A percentile compares a stretch with the other conserved stretches of the same genome.
phyloP scores from a whole-genome alignment of 2,113 vertebrate genomes.

The Macaca fascicularis region DNA sequence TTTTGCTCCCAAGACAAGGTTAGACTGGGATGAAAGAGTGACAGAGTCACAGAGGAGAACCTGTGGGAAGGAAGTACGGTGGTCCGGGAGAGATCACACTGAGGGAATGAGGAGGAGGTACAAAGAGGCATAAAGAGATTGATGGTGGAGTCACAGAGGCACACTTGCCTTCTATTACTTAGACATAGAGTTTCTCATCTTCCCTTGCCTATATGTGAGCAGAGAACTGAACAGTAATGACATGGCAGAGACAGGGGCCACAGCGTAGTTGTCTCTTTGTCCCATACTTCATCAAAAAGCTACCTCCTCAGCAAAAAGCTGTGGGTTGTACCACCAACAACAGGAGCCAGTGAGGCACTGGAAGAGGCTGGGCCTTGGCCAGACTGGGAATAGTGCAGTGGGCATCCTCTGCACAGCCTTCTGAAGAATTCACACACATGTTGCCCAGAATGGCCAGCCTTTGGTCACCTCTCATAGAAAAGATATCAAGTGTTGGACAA shows the following conservation, averaged over 20 bases:
- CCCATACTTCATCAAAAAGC: not conserved
- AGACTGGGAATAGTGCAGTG: not conserved
- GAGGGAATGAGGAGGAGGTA: rapidly evolving
- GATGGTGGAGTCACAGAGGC: not conserved
- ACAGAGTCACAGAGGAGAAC: not conserved
- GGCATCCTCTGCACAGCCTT: not conserved
- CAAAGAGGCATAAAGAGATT: not conserved
- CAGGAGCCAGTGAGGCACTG: no score
- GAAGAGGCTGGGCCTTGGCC: not conserved
- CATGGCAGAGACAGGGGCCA: not conserved
- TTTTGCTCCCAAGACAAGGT: not conserved
- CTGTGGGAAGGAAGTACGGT: not conserved
- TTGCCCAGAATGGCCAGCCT: not conserved
- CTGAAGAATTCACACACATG: not conserved
- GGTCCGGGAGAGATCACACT: no score
- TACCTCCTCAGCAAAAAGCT: not conserved
- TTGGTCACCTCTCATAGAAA: not conserved
- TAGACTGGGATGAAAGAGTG: not conserved
- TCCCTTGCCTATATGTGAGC: not conserved
- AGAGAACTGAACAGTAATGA: not conserved
- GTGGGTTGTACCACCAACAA: not conserved
- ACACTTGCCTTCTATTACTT: not conserved
- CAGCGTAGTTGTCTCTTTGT: not conserved
- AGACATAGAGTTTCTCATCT: not conserved
- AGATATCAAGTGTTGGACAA: not conserved